Evolutionary conservation across 2,888 invertebrate species (phyloP).

Genomic region (Agriotes lineatus): DNA sequence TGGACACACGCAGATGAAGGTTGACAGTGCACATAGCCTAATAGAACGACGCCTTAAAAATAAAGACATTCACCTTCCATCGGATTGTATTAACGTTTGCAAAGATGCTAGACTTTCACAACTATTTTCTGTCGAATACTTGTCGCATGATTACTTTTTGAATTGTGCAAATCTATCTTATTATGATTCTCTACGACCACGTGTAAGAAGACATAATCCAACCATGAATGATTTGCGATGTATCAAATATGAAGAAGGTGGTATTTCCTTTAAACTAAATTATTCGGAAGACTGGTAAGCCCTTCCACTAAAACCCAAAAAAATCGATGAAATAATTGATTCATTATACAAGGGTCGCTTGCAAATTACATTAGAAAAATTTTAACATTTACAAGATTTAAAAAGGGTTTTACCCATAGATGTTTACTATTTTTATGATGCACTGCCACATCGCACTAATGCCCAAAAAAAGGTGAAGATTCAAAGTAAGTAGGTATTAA

Average conservation of each 20-base stretch:
- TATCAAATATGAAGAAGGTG: neutral
- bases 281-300: neutral
- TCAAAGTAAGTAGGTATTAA: neutral
- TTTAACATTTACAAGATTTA: neutral
- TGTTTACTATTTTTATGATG: neutral
- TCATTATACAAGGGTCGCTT: neutral
- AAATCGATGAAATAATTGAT: neutral
- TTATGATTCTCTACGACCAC: neutral
- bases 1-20: too few relatives aligned
- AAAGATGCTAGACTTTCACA: neutral
- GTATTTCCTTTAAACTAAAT: neutral
- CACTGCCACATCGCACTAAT: neutral
- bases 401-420: neutral
- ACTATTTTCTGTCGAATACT: neutral
- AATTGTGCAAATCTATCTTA: neutral
- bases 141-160: neutral
- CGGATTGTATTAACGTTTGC: too few relatives aligned
- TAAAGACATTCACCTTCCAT: too few relatives aligned
- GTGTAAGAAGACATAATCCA: neutral
- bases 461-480: neutral
- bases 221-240: neutral
- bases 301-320: neutral
- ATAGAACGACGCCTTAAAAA: too few relatives aligned
- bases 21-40: too few relatives aligned
- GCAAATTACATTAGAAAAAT: neutral